Conservation (phyloP, 1,140 invertebrate genomes). For the Drosophila trapezifrons region DNA sequence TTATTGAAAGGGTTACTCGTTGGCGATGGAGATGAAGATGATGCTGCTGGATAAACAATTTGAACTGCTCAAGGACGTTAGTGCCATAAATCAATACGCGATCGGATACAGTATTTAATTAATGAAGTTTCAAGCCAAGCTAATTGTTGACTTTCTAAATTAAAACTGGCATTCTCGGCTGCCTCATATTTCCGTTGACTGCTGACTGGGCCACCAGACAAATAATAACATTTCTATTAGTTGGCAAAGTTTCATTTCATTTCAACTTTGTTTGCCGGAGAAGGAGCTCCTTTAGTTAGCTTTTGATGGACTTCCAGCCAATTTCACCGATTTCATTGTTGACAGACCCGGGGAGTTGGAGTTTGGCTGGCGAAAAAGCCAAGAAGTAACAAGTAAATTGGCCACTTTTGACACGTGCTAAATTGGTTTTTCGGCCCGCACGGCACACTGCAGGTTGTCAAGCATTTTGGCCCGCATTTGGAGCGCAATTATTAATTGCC, state of each 20-base stretch:
- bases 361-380: slow-evolving; percentile 7
- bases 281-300: slow-evolving; percentile 20
- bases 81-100: slow-evolving; percentile 25
- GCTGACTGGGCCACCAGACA: slow-evolving; percentile 34
- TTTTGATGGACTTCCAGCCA: slow-evolving; percentile 68
- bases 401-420: slow-evolving; percentile 69
- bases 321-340: slow-evolving; percentile 79
- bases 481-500: slow-evolving; percentile 40
- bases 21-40: slow-evolving; percentile 10
- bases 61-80: slow-evolving; percentile 15
- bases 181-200: slow-evolving; percentile 43
- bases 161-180: slow-evolving; percentile 9
- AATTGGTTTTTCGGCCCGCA: slow-evolving; percentile 58
- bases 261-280: slow-evolving; percentile 47
- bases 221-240: slow-evolving; percentile 78
- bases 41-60: slow-evolving; percentile 11
- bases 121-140: slow-evolving; percentile 24
- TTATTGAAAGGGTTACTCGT: slow-evolving; percentile 25
- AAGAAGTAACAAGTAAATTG: slow-evolving; percentile 66
- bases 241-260: slow-evolving; percentile 66
- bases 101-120: slow-evolving; percentile 25
- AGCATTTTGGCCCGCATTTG: slow-evolving; percentile 37
- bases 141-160: slow-evolving; percentile 22
- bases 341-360: slow-evolving; percentile 43
- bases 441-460: slow-evolving; percentile 36